Evolutionary conservation across 2,113 vertebrate genomes (phyloP), one percentile per base, ranked within the genome.

Genomic region (Pionites leucogaster): DNA sequence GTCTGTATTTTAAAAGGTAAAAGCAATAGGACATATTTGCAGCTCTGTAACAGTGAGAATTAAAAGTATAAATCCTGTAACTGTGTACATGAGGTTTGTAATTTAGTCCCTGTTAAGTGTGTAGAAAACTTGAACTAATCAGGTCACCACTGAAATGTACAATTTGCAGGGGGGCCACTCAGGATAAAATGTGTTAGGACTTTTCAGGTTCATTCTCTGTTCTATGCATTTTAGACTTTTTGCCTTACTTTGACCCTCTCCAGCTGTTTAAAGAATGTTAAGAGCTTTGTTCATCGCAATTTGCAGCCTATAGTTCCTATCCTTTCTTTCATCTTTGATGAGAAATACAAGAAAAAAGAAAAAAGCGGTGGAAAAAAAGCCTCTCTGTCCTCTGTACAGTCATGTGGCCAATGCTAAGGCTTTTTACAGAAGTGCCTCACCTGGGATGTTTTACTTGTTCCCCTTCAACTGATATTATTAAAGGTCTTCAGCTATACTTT

Each of bases 401-500:
- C 87, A 49, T 53, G 83, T 29, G 77, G 88, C 53, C 42, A 9
- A 83, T 82, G 95, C 33, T 79, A 90, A 47, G 8, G 13, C 88
- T 62, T 86, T 67, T 59, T 84, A 88, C 53, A 65, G 75, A 96
- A 90, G 75, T 92, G 46, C 75, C 80, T 90, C 85, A 97, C 95
- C 96, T 95, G 88, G 88, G 92, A 95, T 95, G 93, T 95, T 94
- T 95, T 74, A 82, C 96, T 97, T 95, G 85, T 97, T 97, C 97
- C 89, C 92, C 91, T 84, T 96, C 44, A 2, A 96, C 96, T 95
- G 96, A 95, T 94, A 80, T 92, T 97, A 96, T 96, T 98, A 98
- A 97, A 97, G 93, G 96, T 96, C 96, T 97, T 97, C 95, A 93
- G 94, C 97, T 92, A 97, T 96, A 96, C 94, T 97, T 95, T 96